phyloP scores from a whole-genome alignment of 2,113 vertebrate species.

The Pelvicachromis taeniatus region DNA sequence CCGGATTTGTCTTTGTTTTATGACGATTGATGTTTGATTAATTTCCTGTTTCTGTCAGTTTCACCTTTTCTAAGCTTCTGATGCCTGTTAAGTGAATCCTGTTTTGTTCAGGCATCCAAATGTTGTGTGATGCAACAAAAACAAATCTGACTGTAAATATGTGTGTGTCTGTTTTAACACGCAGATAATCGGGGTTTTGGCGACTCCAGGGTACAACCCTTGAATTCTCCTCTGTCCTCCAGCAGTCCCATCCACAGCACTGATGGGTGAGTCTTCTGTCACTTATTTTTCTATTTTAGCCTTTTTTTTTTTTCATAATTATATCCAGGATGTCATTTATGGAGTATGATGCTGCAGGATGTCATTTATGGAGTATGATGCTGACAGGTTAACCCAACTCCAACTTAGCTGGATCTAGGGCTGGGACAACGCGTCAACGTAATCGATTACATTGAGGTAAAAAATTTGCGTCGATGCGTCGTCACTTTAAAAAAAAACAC shows the following conservation, averaged over 20 bases:
- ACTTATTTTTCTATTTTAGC: not conserved
- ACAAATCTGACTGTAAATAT: not conserved
- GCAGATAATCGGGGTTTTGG: conserved; percentile 40
- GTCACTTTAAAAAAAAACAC: too few species aligned
- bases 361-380: not conserved
- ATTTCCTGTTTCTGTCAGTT: not conserved
- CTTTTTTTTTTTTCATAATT: not conserved
- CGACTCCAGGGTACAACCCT: conserved; percentile 65
- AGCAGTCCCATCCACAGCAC: conserved; percentile 80
- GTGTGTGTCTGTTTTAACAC: not conserved
- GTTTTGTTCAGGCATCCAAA: not conserved
- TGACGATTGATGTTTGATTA: not conserved
- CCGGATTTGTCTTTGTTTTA: not conserved
- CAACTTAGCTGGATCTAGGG: not conserved
- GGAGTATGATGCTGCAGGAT: not conserved
- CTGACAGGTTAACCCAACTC: not conserved
- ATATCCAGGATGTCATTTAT: not conserved
- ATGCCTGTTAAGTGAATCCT: not conserved
- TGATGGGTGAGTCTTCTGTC: conserved; percentile 77
- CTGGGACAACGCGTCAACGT: too few species aligned
- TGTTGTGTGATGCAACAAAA: not conserved
- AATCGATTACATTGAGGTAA: too few species aligned
- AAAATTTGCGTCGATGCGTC: too few species aligned
- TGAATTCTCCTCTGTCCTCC: conserved; percentile 75
- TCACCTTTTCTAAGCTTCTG: not conserved